Conservation (phyloP, 2,888 invertebrate species). For the Laothoe populi region DNA sequence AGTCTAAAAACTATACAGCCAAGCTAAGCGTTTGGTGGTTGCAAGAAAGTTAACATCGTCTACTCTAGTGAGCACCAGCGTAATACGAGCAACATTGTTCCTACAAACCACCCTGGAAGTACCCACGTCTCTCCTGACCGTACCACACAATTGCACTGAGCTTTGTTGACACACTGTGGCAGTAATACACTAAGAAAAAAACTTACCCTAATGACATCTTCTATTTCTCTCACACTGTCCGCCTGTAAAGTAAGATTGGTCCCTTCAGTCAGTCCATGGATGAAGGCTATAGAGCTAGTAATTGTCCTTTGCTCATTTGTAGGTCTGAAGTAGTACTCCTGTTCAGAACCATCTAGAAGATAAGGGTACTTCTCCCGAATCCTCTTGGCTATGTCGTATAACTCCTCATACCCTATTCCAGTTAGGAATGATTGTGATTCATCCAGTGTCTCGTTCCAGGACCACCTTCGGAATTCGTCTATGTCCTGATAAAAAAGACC, state of each 20-base stretch:
- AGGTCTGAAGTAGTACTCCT: slow-evolving; percentile 85
- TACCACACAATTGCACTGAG: no score
- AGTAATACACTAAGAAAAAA: background rate
- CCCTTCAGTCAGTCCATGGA: slow-evolving; percentile 77
- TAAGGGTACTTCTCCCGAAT: slow-evolving; percentile 61
- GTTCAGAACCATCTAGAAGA: slow-evolving; percentile 72
- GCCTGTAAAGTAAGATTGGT: slow-evolving; percentile 51
- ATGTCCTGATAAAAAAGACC: slow-evolving; percentile 79
- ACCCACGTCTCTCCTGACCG: no score
- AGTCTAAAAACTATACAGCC: no score
- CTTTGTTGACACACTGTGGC: background rate
- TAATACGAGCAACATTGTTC: no score
- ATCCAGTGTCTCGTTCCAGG: slow-evolving; percentile 86
- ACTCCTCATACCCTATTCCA: slow-evolving; percentile 85
- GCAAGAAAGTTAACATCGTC: no score
- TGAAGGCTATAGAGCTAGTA: slow-evolving; percentile 86
- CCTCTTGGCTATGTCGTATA: slow-evolving; percentile 84
- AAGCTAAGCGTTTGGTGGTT: no score
- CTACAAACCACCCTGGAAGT: no score
- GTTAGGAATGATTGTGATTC: slow-evolving; percentile 85
- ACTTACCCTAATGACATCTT: slow-evolving; percentile 69
- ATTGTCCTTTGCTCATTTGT: slow-evolving; percentile 85
- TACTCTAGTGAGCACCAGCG: no score
- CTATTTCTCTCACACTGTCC: slow-evolving; percentile 52
- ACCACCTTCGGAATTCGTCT: slow-evolving; percentile 86